Percentiles rank a stretch among this genome's conserved stretches.
Evolutionary conservation across 1,140 invertebrate species (phyloP).

Genomic region (Drosophila kepulauana): DNA sequence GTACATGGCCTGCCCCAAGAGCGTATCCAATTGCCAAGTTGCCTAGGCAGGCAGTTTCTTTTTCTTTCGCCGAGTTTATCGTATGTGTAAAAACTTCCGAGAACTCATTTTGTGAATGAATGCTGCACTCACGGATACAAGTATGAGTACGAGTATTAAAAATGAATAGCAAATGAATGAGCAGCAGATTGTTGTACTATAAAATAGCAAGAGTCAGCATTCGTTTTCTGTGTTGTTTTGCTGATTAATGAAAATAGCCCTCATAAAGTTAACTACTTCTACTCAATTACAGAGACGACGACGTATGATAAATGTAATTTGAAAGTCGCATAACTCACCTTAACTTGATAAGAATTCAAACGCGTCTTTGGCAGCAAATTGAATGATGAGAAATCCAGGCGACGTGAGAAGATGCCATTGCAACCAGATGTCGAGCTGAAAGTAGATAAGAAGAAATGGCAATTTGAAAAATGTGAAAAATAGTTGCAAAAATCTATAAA

Average conservation of each 20-base stretch:
- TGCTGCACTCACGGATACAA: slow-evolving; percentile 10
- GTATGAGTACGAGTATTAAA: not conserved
- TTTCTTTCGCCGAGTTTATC: slow-evolving; percentile 19
- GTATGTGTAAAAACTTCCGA: slow-evolving; percentile 42
- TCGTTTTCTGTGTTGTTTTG: slow-evolving; percentile 5
- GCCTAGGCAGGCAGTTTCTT: slow-evolving; percentile 66
- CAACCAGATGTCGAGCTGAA: slow-evolving; percentile 93
- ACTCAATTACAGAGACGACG: slow-evolving; percentile 4
- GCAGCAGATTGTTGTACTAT: not conserved
- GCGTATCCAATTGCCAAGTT: slow-evolving; percentile 75
- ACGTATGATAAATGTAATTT: slow-evolving; percentile 8
- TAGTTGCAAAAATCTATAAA: not conserved
- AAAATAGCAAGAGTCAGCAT: slow-evolving; percentile 33
- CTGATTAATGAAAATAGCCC: slow-evolving; percentile 31
- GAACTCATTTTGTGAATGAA: slow-evolving; percentile 69
- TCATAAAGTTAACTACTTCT: slow-evolving; percentile 22
- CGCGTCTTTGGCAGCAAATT: slow-evolving; percentile 96
- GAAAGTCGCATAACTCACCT: slow-evolving; percentile 88
- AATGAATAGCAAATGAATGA: slow-evolving; percentile 40
- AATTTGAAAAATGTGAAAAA: slow-evolving; percentile 31
- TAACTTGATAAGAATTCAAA: slow-evolving; percentile 99
- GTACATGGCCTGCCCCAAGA: slow-evolving; percentile 38
- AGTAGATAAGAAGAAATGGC: slow-evolving; percentile 59
- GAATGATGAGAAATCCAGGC: slow-evolving; percentile 97
- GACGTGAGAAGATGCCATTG: slow-evolving; percentile 95